A percentile compares a stretch with the other conserved stretches of the same genome.
phyloP scores from a whole-genome alignment of 2,888 invertebrate species.

The Thera britannica region DNA sequence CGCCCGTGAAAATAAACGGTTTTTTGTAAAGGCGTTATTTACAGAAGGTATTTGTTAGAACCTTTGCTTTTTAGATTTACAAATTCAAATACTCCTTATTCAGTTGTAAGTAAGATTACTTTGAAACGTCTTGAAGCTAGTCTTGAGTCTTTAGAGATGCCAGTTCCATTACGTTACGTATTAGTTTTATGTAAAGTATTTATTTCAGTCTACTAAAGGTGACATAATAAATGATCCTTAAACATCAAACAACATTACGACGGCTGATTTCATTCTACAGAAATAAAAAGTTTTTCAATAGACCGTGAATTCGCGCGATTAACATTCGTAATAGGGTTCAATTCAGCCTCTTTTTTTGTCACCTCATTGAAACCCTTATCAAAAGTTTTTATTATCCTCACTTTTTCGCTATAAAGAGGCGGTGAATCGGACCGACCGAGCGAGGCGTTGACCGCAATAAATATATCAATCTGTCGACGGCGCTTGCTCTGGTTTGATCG shows the following conservation, averaged over 20 bases:
- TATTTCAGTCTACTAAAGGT: too few relatives aligned
- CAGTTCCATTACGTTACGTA: too few relatives aligned
- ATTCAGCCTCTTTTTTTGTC: conserved; percentile 23
- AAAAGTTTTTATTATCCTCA: conserved; percentile 34
- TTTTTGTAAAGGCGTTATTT: too few relatives aligned
- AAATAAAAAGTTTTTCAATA: conserved; percentile 13
- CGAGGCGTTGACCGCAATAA: conserved; percentile 37
- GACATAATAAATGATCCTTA: too few relatives aligned
- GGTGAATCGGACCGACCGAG: conserved; percentile 30
- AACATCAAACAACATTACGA: background rate
- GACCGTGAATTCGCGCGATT: conserved; percentile 17
- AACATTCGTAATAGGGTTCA: conserved; percentile 28
- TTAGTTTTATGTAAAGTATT: too few relatives aligned
- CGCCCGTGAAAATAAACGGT: background rate
- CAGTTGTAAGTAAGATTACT: too few relatives aligned
- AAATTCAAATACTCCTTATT: too few relatives aligned
- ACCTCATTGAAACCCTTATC: conserved; percentile 28
- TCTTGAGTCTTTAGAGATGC: too few relatives aligned
- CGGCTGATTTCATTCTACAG: background rate
- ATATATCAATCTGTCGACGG: conserved; percentile 35
- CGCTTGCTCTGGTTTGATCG: conserved; percentile 23
- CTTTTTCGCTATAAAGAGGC: conserved; percentile 34
- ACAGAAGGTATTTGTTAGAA: too few relatives aligned
- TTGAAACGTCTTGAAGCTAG: too few relatives aligned
- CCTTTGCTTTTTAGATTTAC: too few relatives aligned